Base-by-base conservation (phyloP, 2,888 invertebrate genomes). In the Dinocampus coccinellae region DNA sequence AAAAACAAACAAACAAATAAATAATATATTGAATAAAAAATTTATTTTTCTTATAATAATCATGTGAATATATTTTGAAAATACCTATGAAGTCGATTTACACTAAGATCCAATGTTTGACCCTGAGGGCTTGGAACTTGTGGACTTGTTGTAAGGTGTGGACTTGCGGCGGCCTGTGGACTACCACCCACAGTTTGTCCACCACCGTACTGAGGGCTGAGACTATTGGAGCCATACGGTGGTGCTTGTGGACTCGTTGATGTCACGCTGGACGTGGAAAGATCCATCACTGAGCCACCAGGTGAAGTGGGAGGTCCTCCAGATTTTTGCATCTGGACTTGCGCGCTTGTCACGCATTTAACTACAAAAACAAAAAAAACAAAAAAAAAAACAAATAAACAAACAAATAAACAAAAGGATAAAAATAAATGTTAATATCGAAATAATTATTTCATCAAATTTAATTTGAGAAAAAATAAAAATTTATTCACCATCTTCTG, bases 111-210 rank as follows among this genome's bases (percentile, higher is more conserved):
- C 88, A 95, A 91, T 82, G 95, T 95, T 88, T 96, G 95, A 82
- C 95, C 95, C 90, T 95, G 95, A 76, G 95, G 95, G 90, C 95
- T 95, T 84, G 95, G 95, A 89, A 95, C 95, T 90, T 95, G 95
- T 78, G 95, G 95, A 89, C 95, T 95, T 84, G 95, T 93, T 79
- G 94, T 92, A 81, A 93, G 91, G 85, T 93, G 93, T 77, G 95
- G 95, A 88, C 95, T 95, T 77, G 95, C 93, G 79, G 95, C 95
- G 73, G 95, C 94, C 88, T 94, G 95, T 78, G 95, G 95, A 88
- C 94, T 94, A 81, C 94, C 93, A 77, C 92, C 91, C 72, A 92
- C 92, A 77, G 93, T 91, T 84, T 92, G 92, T 80, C 91, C 92
- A 81, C 90, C 89, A 77, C 92, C 92, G 88, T 93, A 93, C 86